Base-by-base conservation (phyloP, 2,113 vertebrate species). In the Alouatta palliata region DNA sequence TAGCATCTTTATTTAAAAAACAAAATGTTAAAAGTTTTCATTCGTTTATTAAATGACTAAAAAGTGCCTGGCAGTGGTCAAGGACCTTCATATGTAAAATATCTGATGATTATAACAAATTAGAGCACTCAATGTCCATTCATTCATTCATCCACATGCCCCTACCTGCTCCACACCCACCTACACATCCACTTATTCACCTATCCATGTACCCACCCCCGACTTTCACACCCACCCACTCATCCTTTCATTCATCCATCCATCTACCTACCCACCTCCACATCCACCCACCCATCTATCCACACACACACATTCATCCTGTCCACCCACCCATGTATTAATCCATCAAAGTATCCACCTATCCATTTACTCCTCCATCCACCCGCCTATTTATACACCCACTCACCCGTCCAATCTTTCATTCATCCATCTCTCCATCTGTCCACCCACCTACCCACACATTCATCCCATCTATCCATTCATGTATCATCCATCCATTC, bases 1-100 rank as follows among this genome's bases (percentile, higher is more conserved):
- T n/a, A 66, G n/a, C 27, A 83, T 47, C 8, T 40, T 40, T 79
- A 58, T 37, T 94, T 76, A 79, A 94, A 88, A 77, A 71, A 88
- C 21, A 68, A 81, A 86, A 58, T 3, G 54, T 45, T 27, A 16
- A 85, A 68, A 43, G 2, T 27, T 49, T 47, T 30, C 17, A 19
- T 37, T 37, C 45, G 20, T 30, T 81, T 6, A 13, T n/a, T 13
- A 71, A 77, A 66, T 92, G 40, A 11, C 17, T 17, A 30, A 66
- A 43, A 66, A 70, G 61, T 27, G 6, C 11, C 77, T 58, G 14
- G 16, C 14, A 17, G 3, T 77, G 35, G 49, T 40, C 20, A 43
- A 37, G 12, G 32, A 27, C 6, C 70, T 70, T 79, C 49, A 35
- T 23, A 23, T 47, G 1, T 9, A n/a, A 71, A 19, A 37, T 14